Conservation (phyloP, 2,797 vertebrate genomes). For the Parotocinclus haroldoi region DNA sequence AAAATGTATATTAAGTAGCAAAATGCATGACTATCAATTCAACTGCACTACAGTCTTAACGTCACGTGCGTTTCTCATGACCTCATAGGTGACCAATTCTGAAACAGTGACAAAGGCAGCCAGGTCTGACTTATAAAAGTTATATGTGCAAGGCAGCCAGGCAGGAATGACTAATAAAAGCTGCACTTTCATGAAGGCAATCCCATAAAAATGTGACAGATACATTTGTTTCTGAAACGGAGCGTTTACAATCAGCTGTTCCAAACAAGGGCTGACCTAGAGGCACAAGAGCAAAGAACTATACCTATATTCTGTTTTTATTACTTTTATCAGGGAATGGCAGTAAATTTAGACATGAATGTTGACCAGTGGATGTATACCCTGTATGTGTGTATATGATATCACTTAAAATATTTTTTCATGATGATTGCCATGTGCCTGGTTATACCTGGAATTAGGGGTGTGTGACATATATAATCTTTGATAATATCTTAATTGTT, state of each 20-base stretch:
- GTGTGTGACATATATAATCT: too few relatives aligned
- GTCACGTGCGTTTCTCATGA: constrained; percentile 49
- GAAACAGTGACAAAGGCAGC: constrained; percentile 36
- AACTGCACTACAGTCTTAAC: constrained; percentile 43
- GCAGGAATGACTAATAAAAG: constrained; percentile 54
- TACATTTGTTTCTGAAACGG: constrained; percentile 42
- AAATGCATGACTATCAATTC: constrained; percentile 29
- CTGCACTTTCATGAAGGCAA: constrained; percentile 47
- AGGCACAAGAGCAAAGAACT: not conserved
- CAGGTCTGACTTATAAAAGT: constrained; percentile 55
- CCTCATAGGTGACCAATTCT: constrained; percentile 51
- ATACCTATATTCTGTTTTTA: not conserved
- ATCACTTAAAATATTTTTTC: too few relatives aligned
- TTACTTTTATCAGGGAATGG: not conserved
- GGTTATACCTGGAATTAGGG: constrained; percentile 52
- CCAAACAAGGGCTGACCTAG: not conserved
- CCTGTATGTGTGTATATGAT: constrained; percentile 27
- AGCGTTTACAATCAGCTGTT: constrained; percentile 28
- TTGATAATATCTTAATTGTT: too few relatives aligned
- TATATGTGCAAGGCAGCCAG: constrained; percentile 37
- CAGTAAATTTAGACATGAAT: not conserved
- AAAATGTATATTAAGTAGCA: constrained; percentile 16
- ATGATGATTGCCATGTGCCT: constrained; percentile 25
- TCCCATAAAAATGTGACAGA: constrained; percentile 50
- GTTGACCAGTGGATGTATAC: constrained; percentile 1